These are phyloP conservation scores for Athrips mouffetella DNA, from an alignment of 2,888 invertebrate genomes.

Conservation along the genomic window DNA sequence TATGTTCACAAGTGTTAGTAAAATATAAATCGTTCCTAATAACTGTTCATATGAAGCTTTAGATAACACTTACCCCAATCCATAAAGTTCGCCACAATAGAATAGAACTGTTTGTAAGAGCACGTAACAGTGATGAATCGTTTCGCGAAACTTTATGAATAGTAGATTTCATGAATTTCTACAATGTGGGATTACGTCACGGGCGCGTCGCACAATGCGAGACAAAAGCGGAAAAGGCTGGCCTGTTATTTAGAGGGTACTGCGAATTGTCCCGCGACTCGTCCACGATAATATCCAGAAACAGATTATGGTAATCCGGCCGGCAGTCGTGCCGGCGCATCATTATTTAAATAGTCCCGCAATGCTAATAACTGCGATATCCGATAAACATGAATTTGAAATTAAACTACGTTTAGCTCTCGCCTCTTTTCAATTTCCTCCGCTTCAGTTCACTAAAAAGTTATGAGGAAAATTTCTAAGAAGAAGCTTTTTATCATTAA, in stretches of 20 bases:
- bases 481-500: constrained; percentile 1
- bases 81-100: background rate
- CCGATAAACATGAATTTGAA: constrained; percentile 41
- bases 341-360: constrained; percentile 49
- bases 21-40: background rate
- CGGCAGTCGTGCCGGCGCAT: constrained; percentile 27
- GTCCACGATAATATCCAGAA: background rate
- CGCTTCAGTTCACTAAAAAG: background rate
- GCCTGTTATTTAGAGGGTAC: background rate
- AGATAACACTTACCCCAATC: background rate
- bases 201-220: background rate
- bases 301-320: constrained; percentile 6
- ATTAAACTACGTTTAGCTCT: constrained; percentile 26
- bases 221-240: background rate
- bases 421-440: constrained; percentile 1
- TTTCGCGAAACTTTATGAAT: background rate
- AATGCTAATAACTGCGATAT: constrained; percentile 43
- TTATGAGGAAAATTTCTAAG: background rate
- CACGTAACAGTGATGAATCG: constrained; percentile 7
- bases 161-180: constrained; percentile 1
- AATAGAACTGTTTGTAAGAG: background rate
- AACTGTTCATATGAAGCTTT: background rate
- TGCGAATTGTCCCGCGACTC: background rate
- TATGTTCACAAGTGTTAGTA: background rate
- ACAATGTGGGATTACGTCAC: background rate